These are phyloP conservation scores for Neostethus bicornis DNA, from an alignment of 2,797 vertebrate species.

Conservation along the genomic window DNA sequence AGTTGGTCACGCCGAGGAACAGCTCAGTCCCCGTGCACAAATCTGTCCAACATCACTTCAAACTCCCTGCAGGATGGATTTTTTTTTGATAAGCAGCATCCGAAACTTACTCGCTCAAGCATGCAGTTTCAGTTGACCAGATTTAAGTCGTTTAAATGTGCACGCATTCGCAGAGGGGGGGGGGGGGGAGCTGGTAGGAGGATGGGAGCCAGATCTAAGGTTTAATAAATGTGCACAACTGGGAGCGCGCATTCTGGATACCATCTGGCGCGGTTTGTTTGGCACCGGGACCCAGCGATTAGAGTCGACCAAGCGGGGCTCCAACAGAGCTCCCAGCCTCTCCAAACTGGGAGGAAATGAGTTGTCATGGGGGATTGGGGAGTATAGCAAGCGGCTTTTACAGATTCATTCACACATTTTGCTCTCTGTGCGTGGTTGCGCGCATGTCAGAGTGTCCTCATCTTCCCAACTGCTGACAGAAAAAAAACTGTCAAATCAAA, in stretches of 20 bases:
- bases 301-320: conserved; percentile 61
- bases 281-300: conserved; percentile 86
- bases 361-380: conserved; percentile 50
- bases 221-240: conserved; percentile 79
- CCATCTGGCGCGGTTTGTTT: conserved; percentile 88
- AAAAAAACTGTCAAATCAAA: conserved; percentile 16
- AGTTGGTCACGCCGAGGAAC: conserved; percentile 88
- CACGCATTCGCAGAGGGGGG: conserved; percentile 8
- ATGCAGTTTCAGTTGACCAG: conserved; percentile 4
- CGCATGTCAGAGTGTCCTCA: background rate
- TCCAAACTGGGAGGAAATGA: conserved; percentile 59
- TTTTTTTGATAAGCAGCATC: conserved; percentile 64
- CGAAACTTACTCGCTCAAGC: conserved; percentile 13
- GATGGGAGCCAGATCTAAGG: conserved; percentile 32
- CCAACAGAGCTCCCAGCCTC: conserved; percentile 42
- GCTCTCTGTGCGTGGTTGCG: background rate
- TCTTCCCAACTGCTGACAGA: background rate
- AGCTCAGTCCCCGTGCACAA: conserved; percentile 87
- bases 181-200: background rate
- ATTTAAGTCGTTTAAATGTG: conserved; percentile 1
- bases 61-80: conserved; percentile 74
- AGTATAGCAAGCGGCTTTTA: conserved; percentile 35
- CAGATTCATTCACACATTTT: conserved; percentile 33
- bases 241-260: conserved; percentile 82
- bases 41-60: conserved; percentile 86